Percentiles rank a stretch among this genome's conserved stretches.
These are phyloP conservation scores for Piprites chloris DNA, from an alignment of 2,113 vertebrate genomes.

Conservation along the genomic window DNA sequence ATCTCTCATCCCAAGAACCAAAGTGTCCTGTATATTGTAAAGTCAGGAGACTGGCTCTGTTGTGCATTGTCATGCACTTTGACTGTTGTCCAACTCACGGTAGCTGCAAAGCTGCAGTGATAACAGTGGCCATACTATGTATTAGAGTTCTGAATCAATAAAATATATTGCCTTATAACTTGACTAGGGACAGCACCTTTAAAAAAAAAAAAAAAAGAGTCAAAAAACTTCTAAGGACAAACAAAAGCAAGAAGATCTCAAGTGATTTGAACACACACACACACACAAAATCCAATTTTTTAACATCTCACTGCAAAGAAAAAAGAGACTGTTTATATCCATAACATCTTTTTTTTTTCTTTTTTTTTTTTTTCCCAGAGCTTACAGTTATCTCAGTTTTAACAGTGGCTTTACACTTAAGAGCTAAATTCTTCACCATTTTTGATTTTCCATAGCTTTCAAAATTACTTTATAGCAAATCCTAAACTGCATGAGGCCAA, in stretches of 20 bases:
- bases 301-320: not conserved
- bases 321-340: constrained; percentile 28
- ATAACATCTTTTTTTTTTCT: not conserved
- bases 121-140: constrained; percentile 79
- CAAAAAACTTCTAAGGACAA: constrained; percentile 40
- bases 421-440: constrained; percentile 61
- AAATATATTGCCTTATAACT: constrained; percentile 69
- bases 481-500: constrained; percentile 41
- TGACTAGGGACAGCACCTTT: constrained; percentile 71
- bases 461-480: constrained; percentile 51
- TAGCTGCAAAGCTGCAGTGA: constrained; percentile 71
- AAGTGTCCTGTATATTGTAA: constrained; percentile 70
- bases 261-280: not conserved
- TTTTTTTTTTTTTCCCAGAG: not conserved
- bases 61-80: constrained; percentile 71
- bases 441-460: constrained; percentile 66
- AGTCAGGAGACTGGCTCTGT: constrained; percentile 64
- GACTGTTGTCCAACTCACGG: constrained; percentile 41
- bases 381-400: constrained; percentile 47
- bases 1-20: constrained; percentile 69
- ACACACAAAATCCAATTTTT: too few species aligned
- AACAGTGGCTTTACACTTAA: constrained; percentile 58
- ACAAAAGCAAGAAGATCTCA: constrained; percentile 71
- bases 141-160: constrained; percentile 68
- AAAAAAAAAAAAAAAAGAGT: constrained; percentile 13